These are phyloP conservation scores for Ophion ventricosus DNA, from an alignment of 2,888 invertebrate genomes.

Conservation along the genomic window DNA sequence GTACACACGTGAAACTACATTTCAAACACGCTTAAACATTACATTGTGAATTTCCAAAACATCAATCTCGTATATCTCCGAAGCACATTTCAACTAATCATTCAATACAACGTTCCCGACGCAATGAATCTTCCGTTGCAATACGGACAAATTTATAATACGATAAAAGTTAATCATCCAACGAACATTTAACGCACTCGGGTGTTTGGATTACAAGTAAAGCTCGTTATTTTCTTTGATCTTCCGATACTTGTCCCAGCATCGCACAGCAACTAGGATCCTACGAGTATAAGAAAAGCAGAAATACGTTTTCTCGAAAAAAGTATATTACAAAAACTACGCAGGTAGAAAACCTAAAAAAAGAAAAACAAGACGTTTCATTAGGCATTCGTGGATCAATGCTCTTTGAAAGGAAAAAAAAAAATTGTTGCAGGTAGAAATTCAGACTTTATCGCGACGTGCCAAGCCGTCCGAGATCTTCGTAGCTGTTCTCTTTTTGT, in stretches of 20 bases:
- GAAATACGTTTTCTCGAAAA: constrained; percentile 4
- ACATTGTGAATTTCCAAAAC: no score
- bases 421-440: constrained; percentile 17
- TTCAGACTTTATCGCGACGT: constrained; percentile 11
- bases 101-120: not conserved
- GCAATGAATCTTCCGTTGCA: not conserved
- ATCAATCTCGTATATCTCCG: no score
- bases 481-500: not conserved
- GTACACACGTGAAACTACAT: no score
- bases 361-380: not conserved
- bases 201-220: constrained; percentile 6
- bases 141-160: not conserved
- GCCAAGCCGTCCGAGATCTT: not conserved
- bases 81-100: not conserved
- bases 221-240: not conserved
- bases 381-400: not conserved
- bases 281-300: not conserved
- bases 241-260: not conserved
- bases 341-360: constrained; percentile 7
- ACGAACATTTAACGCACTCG: constrained; percentile 18
- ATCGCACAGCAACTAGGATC: not conserved
- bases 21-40: no score
- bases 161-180: constrained; percentile 2
- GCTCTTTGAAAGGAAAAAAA: constrained; percentile 5
- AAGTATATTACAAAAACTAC: constrained; percentile 34